A percentile compares a stretch with the other conserved stretches of the same genome.
Conservation (phyloP, 2,888 invertebrate species). For the Apantesis nais region DNA sequence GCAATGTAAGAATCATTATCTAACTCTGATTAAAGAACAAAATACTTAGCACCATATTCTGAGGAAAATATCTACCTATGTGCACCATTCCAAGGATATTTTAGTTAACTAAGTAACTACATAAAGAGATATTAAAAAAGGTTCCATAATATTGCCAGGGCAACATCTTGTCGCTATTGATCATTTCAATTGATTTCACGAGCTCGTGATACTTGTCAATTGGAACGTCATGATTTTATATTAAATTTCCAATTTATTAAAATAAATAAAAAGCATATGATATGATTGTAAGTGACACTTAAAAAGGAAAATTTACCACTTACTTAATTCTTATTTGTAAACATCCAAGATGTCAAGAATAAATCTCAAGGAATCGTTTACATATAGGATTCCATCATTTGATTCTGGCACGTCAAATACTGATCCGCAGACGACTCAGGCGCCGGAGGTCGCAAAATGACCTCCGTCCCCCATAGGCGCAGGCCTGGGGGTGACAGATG, state of each 20-base stretch:
- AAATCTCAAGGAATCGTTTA: not conserved
- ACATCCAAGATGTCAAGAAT: not conserved
- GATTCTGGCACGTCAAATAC: not conserved
- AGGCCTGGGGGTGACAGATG: too few relatives aligned
- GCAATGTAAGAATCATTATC: too few relatives aligned
- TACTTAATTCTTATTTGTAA: not conserved
- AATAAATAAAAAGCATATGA: not conserved
- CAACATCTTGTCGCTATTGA: constrained; percentile 11
- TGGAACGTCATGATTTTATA: constrained; percentile 9
- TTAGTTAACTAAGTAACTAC: not conserved
- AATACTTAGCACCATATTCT: not conserved
- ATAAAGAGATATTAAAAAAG: constrained; percentile 2
- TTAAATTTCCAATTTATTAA: not conserved
- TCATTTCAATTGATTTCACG: constrained; percentile 15
- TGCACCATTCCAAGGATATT: not conserved
- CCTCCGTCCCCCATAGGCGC: too few relatives aligned
- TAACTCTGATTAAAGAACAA: too few relatives aligned
- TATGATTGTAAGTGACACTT: not conserved
- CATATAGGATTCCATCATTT: not conserved
- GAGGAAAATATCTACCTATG: not conserved
- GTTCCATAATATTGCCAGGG: constrained; percentile 10
- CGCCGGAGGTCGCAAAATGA: too few relatives aligned
- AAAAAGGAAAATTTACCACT: not conserved
- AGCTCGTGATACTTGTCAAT: constrained; percentile 12
- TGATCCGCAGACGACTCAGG: too few relatives aligned